Evolutionary conservation across 2,888 invertebrate genomes (phyloP), one percentile per base, ranked within the genome.

Genomic region (Drosophila maculinotata): DNA sequence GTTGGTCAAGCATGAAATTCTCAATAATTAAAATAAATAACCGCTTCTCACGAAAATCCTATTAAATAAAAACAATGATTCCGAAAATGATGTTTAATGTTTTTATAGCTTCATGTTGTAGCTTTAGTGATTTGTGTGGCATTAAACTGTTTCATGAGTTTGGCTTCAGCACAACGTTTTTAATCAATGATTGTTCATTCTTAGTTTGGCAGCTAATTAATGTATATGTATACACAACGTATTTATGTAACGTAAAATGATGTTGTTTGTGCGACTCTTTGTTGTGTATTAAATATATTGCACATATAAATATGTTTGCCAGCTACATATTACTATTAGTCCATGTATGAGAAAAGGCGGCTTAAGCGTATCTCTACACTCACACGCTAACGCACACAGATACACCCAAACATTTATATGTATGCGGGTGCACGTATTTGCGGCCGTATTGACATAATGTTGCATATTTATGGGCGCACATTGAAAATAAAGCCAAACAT

Each of bases 371-470:
- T 45, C 45, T 31, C 12, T 20, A 42, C n/a, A 17, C 28, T 36
- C 44, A 33, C 44, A 39, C 17, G 17, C 17, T 25, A 49, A 2
- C 20, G 30, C 42, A 56, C 20, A 48, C 39, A 56, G 38, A 63
- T 33, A 41, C 38, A 51, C 20, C 8, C 17, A 45, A 53, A 54
- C 30, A 48, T 35, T 60, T 38, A 65, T 72, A 59, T 53, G 45
- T 14, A 52, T 47, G 67, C 63, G 63, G 69, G 67, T 44, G 65
- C 77, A 71, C 57, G 70, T 72, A 69, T 68, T 68, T 76, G 60
- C 5, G 49, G 77, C 45, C 62, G 53, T 79, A 64, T 82, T 74
- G 77, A 82, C 71, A 74, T 45, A 57, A 60, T 66, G 52, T 54
- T 65, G 63, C 54, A 67, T 66, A 52, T 68, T 80, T 72, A 69